Conservation (phyloP, 2,113 vertebrate species). For the Microcebus tavaratra region DNA sequence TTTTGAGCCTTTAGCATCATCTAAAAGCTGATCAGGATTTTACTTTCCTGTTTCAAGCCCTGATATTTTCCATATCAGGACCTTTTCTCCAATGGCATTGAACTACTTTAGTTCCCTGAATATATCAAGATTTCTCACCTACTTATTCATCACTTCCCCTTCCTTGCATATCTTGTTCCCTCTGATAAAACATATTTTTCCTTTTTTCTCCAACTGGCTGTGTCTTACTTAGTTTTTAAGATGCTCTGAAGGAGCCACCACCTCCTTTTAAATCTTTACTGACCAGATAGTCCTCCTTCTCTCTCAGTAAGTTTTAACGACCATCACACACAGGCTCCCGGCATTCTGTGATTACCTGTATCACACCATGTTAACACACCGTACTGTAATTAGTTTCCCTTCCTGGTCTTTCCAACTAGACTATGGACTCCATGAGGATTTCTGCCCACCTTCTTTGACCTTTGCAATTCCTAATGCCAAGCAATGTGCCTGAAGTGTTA, state of each 20-base stretch:
- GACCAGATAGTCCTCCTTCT: neutral
- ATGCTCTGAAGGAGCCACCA: neutral
- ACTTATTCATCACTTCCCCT: neutral
- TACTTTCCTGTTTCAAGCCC: neutral
- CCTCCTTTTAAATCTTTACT: neutral
- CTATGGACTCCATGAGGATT: neutral
- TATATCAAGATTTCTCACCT: neutral
- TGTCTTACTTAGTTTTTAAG: neutral
- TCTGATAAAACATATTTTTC: neutral
- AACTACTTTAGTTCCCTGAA: neutral
- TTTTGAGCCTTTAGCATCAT: neutral
- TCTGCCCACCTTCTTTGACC: neutral
- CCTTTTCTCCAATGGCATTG: neutral
- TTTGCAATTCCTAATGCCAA: neutral
- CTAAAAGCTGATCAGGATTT: neutral
- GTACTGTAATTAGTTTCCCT: neutral
- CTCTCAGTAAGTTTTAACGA: neutral
- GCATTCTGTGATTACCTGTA: neutral
- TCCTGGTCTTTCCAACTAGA: neutral
- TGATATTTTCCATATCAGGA: neutral
- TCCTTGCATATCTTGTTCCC: neutral
- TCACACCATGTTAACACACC: neutral
- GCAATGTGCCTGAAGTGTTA: neutral
- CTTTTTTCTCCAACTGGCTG: neutral
- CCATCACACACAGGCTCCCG: neutral